Evolutionary conservation across 30 jellyfish, hydroid and myxozoan genomes (phyloP), one percentile per base, ranked within the genome.

Genomic region (Kudoa iwatai): DNA sequence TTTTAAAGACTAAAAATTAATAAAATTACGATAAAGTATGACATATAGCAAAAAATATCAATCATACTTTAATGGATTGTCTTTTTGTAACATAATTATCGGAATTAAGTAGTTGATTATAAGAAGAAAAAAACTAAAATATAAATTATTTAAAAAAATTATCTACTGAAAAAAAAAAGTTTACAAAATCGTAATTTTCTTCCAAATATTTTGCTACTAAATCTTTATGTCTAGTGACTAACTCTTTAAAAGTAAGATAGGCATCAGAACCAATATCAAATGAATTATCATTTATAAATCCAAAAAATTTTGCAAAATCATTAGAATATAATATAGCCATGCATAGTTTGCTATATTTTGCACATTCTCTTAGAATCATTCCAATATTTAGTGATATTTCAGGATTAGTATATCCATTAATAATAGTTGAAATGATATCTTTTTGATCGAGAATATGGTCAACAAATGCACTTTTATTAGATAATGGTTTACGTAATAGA

Each of bases 181-280:
- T 21, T 32, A 68, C 91, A 83, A 44, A 36, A 19, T 68, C 91
- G 42, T 68, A 68, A 34, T 54, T 32, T 18, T 53, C 33, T 28
- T 68, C 91, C 47, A 68, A 54, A 28, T 59, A 59, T 17, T 53
- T 61, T 0, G 86, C 65, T 42, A 83, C 24, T 0, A 43, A 47
- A 2, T 47, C 20, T 42, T 68, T 68, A 47, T 68, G 91, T 42
- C 86, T 40, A n/a, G 86, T 53, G 10, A 68, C 54, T 22, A 68
- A 45, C 9, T 68, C 91, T 86, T 66, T 66, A 55, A 66, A 66
- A n/a, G 83, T 58, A 17, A 83, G 53, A 45, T 58, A 66, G 16
- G 90, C 90, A 49, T 66, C 90, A 2, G 90, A 66, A 17, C 85
- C 90, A 23, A 66, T 53, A 42, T 66, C 90, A 39, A 66, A 66